Conservation (phyloP, 1,140 invertebrate genomes). For the Seison nebaliae region DNA sequence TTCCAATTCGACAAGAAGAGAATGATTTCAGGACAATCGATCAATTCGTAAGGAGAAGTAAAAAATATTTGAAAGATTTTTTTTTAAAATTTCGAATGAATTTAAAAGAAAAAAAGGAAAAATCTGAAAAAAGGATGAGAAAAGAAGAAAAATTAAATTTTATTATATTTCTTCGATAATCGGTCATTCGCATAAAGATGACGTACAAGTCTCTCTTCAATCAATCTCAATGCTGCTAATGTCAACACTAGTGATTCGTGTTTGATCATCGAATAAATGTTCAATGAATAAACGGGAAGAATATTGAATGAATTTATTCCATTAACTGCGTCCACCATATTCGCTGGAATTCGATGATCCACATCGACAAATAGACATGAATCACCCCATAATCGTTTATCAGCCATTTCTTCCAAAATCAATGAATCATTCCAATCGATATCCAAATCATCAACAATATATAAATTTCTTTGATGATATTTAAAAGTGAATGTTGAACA, state of each 20-base stretch:
- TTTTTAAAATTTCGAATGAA: no score
- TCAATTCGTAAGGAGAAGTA: no score
- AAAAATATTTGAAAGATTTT: no score
- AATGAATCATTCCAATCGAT: slow-evolving; percentile 44
- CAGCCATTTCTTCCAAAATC: slow-evolving; percentile 50
- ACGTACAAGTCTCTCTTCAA: not conserved
- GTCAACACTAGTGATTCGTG: slow-evolving; percentile 12
- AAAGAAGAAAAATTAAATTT: no score
- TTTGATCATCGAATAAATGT: slow-evolving; percentile 12
- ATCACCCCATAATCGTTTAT: slow-evolving; percentile 63
- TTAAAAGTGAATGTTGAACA: slow-evolving; percentile 56
- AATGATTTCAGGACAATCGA: no score
- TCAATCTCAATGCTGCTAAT: not conserved
- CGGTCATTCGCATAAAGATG: not conserved
- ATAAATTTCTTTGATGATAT: slow-evolving; percentile 71
- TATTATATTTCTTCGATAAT: no score
- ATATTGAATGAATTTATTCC: slow-evolving; percentile 51
- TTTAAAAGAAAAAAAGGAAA: no score
- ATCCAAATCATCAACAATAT: slow-evolving; percentile 58
- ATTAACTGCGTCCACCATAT: slow-evolving; percentile 51
- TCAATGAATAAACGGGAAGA: slow-evolving; percentile 59
- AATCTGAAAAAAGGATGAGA: no score
- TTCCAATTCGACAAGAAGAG: no score
- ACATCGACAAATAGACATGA: slow-evolving; percentile 74
- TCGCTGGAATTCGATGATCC: slow-evolving; percentile 52